Evolutionary conservation across 2,888 invertebrate species (phyloP).

Genomic region (Meganola albula): DNA sequence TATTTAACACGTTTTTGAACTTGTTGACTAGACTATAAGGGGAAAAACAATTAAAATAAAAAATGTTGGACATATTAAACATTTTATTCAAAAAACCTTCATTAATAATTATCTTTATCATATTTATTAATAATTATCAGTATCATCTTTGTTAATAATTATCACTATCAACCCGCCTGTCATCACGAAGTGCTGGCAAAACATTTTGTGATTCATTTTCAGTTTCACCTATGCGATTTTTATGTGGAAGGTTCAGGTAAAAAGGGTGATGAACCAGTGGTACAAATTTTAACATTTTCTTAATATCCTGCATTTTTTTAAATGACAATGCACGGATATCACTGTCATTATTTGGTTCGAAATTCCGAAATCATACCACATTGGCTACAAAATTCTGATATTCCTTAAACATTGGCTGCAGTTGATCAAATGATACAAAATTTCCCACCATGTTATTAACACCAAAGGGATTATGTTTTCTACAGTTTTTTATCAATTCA

Average conservation of each 20-base stretch:
- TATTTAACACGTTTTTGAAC: too few species aligned
- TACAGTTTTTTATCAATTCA: constrained; percentile 1
- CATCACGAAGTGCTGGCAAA: background rate
- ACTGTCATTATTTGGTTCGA: constrained; percentile 2
- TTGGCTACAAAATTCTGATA: constrained; percentile 7
- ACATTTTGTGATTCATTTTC: background rate
- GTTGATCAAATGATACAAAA: constrained; percentile 4
- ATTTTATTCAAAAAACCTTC: background rate
- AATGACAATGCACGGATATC: constrained; percentile 4
- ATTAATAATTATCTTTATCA: background rate
- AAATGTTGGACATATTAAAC: background rate
- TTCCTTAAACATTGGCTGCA: constrained; percentile 3
- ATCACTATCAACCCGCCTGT: background rate
- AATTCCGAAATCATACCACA: constrained; percentile 3
- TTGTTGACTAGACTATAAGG: too few species aligned
- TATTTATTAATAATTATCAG: background rate
- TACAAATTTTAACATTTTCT: constrained; percentile 6
- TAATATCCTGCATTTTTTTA: constrained; percentile 7
- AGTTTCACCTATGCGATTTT: constrained; percentile 5
- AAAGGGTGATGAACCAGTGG: constrained; percentile 5
- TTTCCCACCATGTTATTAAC: constrained; percentile 3
- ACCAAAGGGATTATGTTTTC: constrained; percentile 2
- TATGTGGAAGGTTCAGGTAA: constrained; percentile 5
- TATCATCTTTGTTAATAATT: background rate
- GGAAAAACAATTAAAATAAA: background rate